Conservation (phyloP, 1,140 invertebrate species). For the Drosophila ogumai region DNA sequence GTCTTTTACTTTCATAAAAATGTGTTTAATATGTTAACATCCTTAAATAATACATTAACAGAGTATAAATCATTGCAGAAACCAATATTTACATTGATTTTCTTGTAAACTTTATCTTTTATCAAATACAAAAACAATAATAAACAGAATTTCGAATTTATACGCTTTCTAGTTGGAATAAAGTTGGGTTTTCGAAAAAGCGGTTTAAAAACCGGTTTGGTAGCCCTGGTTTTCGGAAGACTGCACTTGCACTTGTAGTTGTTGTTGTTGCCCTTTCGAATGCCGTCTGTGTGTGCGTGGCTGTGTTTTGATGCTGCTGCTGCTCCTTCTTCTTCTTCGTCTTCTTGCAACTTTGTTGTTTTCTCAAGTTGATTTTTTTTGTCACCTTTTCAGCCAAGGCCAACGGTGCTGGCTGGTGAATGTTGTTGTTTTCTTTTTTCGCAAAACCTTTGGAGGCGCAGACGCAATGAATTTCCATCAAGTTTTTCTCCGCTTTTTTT, state of each 20-base stretch:
- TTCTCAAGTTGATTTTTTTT: conserved; percentile 12
- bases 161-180: conserved; percentile 3
- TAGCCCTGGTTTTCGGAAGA: conserved; percentile 48
- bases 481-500: conserved; percentile 38
- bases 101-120: not conserved
- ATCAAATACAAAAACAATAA: not conserved
- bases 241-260: conserved; percentile 54
- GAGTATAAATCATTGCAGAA: not conserved
- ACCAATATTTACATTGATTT: not conserved
- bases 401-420: conserved; percentile 37
- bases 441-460: conserved; percentile 46
- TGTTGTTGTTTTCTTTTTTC: conserved; percentile 12
- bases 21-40: not conserved
- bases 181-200: conserved; percentile 5
- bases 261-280: conserved; percentile 61
- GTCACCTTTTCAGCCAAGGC: conserved; percentile 60
- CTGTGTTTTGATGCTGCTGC: conserved; percentile 43
- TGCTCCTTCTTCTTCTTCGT: conserved; percentile 7
- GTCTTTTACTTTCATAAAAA: too few relatives aligned
- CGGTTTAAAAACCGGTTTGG: conserved; percentile 44
- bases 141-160: not conserved
- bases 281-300: conserved; percentile 18
- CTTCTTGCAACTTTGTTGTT: conserved; percentile 27
- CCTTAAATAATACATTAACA: not conserved
- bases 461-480: conserved; percentile 67